phyloP scores from a whole-genome alignment of 2,797 vertebrate genomes.

The Chelidonichthys spinosus region DNA sequence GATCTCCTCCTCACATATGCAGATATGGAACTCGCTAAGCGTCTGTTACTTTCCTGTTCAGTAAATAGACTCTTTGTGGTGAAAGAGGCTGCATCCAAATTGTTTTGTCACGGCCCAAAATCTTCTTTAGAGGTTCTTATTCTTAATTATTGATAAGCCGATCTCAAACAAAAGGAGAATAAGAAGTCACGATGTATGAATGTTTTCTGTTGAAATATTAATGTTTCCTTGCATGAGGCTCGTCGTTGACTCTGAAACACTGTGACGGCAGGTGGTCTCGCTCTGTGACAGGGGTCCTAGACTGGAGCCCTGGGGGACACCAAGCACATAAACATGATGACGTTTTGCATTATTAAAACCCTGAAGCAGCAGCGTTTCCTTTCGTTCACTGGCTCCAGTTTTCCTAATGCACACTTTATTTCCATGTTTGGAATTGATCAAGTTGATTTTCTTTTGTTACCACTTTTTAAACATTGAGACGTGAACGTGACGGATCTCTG shows the following conservation, averaged over 20 bases:
- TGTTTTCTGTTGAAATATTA: constrained; percentile 18
- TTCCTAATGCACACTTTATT: constrained; percentile 6
- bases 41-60: no score
- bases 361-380: background rate
- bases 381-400: constrained; percentile 9
- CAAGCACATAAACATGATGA: background rate
- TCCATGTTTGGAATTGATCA: background rate
- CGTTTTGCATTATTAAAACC: background rate
- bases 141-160: constrained; percentile 22
- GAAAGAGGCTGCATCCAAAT: constrained; percentile 9
- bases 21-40: background rate
- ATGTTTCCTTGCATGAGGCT: constrained; percentile 48
- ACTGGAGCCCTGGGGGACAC: constrained; percentile 27
- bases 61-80: background rate
- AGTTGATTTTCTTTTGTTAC: background rate
- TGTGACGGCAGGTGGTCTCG: constrained; percentile 19
- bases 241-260: constrained; percentile 13
- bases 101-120: background rate
- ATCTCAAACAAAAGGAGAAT: constrained; percentile 9
- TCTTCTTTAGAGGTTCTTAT: constrained; percentile 19
- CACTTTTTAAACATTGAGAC: background rate
- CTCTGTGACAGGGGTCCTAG: constrained; percentile 14
- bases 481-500: background rate
- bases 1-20: background rate
- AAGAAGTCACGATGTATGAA: constrained; percentile 34